These are phyloP conservation scores for Erebia palarica DNA, from an alignment of 2,888 invertebrate species.

Conservation along the genomic window DNA sequence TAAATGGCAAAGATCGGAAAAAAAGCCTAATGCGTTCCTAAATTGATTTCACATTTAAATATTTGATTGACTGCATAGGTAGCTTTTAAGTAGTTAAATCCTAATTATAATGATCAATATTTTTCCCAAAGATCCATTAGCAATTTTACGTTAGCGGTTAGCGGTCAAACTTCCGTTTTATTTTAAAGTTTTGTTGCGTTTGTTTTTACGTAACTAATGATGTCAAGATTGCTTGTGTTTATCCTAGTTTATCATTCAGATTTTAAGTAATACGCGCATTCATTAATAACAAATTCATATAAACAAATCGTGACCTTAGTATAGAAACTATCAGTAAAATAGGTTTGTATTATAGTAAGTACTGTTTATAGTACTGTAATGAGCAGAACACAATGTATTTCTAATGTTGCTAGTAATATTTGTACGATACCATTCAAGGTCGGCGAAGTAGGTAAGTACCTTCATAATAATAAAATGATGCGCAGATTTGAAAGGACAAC, in stretches of 20 bases:
- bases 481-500: slow-evolving; percentile 24
- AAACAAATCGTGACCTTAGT: slow-evolving; percentile 6
- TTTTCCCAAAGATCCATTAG: not conserved
- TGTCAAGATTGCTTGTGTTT: not conserved
- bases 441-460: not conserved
- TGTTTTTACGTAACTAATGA: not conserved
- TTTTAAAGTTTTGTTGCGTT: not conserved
- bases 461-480: slow-evolving; percentile 14
- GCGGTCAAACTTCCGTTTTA: not conserved
- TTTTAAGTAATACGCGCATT: not conserved
- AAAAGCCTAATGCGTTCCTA: not conserved
- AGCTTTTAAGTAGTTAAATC: not conserved
- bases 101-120: not conserved
- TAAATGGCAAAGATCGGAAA: not conserved
- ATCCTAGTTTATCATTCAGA: not conserved
- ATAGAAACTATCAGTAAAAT: slow-evolving; percentile 16
- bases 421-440: slow-evolving; percentile 18
- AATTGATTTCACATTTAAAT: slow-evolving; percentile 11
- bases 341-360: slow-evolving; percentile 8
- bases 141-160: not conserved
- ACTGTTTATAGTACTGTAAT: slow-evolving; percentile 37
- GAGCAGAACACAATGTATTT: slow-evolving; percentile 50
- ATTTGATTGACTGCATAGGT: not conserved
- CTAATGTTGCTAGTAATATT: slow-evolving; percentile 34
- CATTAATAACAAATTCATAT: not conserved